Conservation (phyloP, 2,888 invertebrate species). For the Patella caerulea region DNA sequence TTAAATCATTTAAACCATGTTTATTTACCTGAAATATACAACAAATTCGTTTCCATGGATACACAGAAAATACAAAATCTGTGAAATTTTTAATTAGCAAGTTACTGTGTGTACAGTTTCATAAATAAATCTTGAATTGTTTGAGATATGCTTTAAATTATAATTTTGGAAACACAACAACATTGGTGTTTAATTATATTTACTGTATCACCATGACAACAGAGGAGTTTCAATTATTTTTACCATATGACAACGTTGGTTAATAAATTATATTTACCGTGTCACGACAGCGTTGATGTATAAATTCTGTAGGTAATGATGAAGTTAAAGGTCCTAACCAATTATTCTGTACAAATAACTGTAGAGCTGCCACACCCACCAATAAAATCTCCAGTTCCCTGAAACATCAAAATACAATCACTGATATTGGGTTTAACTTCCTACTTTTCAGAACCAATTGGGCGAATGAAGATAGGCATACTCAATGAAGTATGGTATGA, state of each 20-base stretch:
- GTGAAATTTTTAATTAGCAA: too few relatives aligned
- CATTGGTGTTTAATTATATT: too few relatives aligned
- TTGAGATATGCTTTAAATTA: too few relatives aligned
- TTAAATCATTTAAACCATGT: slow-evolving; percentile 43
- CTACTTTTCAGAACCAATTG: too few relatives aligned
- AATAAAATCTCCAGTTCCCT: slow-evolving; percentile 72
- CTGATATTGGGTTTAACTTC: neutral
- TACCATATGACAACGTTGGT: neutral
- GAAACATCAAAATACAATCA: slow-evolving; percentile 17
- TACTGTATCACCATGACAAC: too few relatives aligned
- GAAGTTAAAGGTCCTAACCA: slow-evolving; percentile 82
- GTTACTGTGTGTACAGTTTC: too few relatives aligned
- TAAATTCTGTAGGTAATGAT: slow-evolving; percentile 37
- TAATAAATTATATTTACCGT: slow-evolving; percentile 18
- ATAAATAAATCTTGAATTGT: too few relatives aligned
- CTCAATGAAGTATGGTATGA: too few relatives aligned
- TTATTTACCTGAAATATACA: slow-evolving; percentile 27
- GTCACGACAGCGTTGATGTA: slow-evolving; percentile 35
- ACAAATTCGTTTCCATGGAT: too few relatives aligned
- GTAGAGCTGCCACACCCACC: slow-evolving; percentile 79
- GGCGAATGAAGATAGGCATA: too few relatives aligned
- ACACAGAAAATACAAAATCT: too few relatives aligned
- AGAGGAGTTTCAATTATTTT: neutral
- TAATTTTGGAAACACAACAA: too few relatives aligned
- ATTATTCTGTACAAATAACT: slow-evolving; percentile 85